phyloP scores from a whole-genome alignment of 2,113 vertebrate species.

The Catagonus wagneri region DNA sequence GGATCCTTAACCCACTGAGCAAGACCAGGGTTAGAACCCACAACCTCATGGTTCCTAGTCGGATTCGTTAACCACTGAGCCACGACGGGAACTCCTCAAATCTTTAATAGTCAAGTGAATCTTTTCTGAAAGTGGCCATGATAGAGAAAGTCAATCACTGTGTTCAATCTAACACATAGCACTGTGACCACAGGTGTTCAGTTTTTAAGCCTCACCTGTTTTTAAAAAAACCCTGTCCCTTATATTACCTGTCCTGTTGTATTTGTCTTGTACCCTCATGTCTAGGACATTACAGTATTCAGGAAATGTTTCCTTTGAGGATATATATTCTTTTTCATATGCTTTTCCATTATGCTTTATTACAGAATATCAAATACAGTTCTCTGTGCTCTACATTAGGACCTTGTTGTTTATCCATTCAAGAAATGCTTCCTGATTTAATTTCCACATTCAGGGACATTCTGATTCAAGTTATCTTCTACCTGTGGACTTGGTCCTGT shows the following conservation, averaged over 20 bases:
- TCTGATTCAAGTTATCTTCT: not conserved
- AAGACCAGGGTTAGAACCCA: no score
- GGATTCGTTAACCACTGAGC: no score
- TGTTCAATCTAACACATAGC: no score
- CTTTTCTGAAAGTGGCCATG: not conserved
- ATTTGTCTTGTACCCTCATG: not conserved
- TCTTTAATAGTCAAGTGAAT: not conserved
- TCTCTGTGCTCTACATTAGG: not conserved
- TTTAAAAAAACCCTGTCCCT: not conserved
- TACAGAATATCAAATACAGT: not conserved
- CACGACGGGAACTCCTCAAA: no score
- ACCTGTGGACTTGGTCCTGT: not conserved
- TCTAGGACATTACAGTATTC: not conserved
- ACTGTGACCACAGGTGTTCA: no score
- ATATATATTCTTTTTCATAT: not conserved
- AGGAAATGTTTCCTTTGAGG: not conserved
- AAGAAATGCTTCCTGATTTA: not conserved
- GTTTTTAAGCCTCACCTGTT: no score
- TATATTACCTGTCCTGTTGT: accelerated
- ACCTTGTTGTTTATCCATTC: not conserved
- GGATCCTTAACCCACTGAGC: no score
- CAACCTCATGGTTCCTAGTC: no score
- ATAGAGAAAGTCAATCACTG: not conserved
- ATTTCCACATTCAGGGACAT: not conserved
- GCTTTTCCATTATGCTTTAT: not conserved